phyloP scores from a whole-genome alignment of 2,797 vertebrate genomes.

The Coregonus ussuriensis region DNA sequence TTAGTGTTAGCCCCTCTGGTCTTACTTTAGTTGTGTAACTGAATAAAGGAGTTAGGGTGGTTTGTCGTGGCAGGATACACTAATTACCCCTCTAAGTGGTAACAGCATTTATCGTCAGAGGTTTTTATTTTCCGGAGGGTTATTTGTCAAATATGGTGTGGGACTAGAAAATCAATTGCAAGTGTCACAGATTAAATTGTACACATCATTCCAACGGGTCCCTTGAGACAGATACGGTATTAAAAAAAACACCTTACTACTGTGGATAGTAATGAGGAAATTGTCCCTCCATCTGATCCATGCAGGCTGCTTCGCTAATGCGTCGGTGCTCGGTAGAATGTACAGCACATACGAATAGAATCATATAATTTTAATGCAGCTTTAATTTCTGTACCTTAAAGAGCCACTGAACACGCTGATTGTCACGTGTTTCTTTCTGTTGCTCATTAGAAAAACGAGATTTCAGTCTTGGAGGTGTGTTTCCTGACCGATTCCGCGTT shows the following conservation, averaged over 20 bases:
- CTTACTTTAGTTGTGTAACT: not conserved
- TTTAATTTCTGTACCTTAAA: too few relatives aligned
- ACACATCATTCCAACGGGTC: slow-evolving; percentile 64
- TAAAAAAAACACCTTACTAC: slow-evolving; percentile 53
- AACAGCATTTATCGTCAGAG: not conserved
- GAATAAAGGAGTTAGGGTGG: not conserved
- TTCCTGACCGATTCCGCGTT: too few relatives aligned
- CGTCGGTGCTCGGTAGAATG: not conserved
- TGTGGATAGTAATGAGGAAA: not conserved
- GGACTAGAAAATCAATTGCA: slow-evolving; percentile 72
- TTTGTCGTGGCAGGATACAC: not conserved
- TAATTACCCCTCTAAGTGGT: not conserved
- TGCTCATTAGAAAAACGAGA: too few relatives aligned
- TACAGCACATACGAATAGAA: not conserved
- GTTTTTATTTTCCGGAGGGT: slow-evolving; percentile 62
- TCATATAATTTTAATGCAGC: too few relatives aligned
- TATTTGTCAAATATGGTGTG: slow-evolving; percentile 76
- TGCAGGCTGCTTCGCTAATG: not conserved
- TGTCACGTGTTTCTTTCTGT: too few relatives aligned
- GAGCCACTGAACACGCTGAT: too few relatives aligned
- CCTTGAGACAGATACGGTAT: slow-evolving; percentile 52
- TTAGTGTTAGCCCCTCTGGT: not conserved
- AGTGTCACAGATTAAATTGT: slow-evolving; percentile 79
- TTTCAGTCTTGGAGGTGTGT: too few relatives aligned
- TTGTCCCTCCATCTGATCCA: not conserved